Evolutionary conservation across 2,113 vertebrate genomes (phyloP).

Genomic region (Thinocorus orbignyianus): DNA sequence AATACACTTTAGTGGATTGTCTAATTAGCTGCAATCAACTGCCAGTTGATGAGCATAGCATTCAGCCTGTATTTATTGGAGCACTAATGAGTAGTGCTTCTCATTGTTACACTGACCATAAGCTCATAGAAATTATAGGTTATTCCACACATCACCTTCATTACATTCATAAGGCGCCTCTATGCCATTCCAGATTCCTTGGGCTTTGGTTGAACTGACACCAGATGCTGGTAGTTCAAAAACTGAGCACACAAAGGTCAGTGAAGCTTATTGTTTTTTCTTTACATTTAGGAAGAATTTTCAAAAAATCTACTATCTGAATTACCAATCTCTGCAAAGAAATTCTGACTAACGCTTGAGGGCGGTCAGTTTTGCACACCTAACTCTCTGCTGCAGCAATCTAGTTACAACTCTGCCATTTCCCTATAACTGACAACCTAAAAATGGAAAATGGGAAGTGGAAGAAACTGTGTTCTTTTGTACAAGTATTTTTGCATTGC

Average conservation of each 20-base stretch:
- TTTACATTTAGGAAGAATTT: neutral
- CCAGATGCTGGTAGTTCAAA: neutral
- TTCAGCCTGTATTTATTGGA: neutral
- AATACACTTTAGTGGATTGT: neutral
- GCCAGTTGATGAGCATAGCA: neutral
- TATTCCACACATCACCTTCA: neutral
- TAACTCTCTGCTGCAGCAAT: neutral
- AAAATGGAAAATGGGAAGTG: neutral
- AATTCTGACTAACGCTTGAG: neutral
- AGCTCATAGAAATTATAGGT: neutral
- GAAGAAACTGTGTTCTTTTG: neutral
- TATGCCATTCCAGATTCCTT: neutral
- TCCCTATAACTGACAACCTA: neutral
- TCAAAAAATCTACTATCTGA: neutral
- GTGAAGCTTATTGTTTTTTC: neutral
- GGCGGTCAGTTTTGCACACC: neutral
- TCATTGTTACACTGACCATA: neutral
- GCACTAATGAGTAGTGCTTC: neutral
- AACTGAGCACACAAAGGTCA: neutral
- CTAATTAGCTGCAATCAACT: neutral
- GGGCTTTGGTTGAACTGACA: neutral
- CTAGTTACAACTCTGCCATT: neutral
- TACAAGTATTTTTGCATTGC: neutral
- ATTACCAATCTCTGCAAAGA: neutral
- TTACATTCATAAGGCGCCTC: neutral